Percentiles rank a stretch among this genome's conserved stretches.
Evolutionary conservation across 2,113 vertebrate genomes (phyloP).

Genomic region (Ophiodon elongatus): DNA sequence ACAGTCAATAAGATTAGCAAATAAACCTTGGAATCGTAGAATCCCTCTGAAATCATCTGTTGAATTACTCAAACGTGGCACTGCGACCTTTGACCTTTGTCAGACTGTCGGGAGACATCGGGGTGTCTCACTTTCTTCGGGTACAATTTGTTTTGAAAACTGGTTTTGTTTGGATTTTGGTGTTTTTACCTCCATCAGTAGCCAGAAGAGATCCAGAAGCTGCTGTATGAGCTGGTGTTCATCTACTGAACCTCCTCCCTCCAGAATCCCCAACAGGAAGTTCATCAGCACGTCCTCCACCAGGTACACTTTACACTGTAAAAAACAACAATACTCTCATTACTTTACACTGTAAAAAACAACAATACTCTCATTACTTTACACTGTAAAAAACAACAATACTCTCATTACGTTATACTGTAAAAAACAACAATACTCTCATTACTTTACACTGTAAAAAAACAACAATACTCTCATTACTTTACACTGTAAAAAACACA

Average conservation of each 20-base stretch:
- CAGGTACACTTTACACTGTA: slow-evolving; percentile 95
- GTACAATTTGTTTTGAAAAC: neutral
- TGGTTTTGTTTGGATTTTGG: neutral
- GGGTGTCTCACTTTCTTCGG: neutral
- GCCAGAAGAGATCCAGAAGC: slow-evolving; percentile 96
- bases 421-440: too few relatives aligned
- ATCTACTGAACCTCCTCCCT: slow-evolving; percentile 88
- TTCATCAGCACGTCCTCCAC: slow-evolving; percentile 97
- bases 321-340: neutral
- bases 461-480: too few relatives aligned
- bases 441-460: too few relatives aligned
- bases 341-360: neutral
- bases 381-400: too few relatives aligned
- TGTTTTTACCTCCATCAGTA: slow-evolving; percentile 92
- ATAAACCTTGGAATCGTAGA: too few relatives aligned
- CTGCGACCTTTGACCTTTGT: neutral
- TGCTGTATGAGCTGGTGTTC: slow-evolving; percentile 92
- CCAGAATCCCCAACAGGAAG: slow-evolving; percentile 93
- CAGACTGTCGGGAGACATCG: neutral
- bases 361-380: too few relatives aligned
- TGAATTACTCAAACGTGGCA: neutral
- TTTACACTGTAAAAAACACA: too few relatives aligned
- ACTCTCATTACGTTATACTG: too few relatives aligned
- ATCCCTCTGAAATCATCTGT: neutral
- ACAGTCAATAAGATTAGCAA: too few relatives aligned